Conservation (phyloP, 2,113 vertebrate genomes). For the Prunella fulvescens region DNA sequence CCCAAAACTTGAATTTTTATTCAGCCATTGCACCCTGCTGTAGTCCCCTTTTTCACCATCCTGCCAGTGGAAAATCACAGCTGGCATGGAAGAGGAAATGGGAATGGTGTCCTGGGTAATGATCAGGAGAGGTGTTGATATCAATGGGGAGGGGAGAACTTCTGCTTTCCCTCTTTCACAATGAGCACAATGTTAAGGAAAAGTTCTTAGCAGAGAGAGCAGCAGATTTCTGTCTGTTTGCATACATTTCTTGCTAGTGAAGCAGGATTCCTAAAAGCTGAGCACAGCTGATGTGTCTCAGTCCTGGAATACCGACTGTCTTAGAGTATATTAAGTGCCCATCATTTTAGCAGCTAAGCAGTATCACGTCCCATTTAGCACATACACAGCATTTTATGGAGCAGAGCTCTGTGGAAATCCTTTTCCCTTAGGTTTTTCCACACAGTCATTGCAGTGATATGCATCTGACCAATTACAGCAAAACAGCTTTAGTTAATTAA, state of each 20-base stretch:
- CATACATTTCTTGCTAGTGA: background rate
- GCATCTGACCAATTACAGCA: conserved; percentile 37
- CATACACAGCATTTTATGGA: background rate
- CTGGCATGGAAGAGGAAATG: background rate
- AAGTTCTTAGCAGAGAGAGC: background rate
- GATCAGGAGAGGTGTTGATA: background rate
- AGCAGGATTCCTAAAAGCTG: background rate
- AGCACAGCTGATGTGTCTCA: background rate
- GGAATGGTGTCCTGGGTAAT: background rate
- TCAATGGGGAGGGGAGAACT: background rate
- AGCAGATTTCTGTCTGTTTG: background rate
- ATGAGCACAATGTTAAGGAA: background rate
- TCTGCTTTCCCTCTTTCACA: background rate
- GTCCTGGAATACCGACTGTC: background rate
- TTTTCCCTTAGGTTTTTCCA: conserved; percentile 22
- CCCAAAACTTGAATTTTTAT: background rate
- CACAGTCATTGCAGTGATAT: background rate
- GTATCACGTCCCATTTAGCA: background rate
- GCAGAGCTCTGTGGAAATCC: background rate
- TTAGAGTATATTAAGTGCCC: background rate
- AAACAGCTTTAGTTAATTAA: conserved; percentile 53
- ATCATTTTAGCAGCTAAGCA: background rate
- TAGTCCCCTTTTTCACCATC: background rate
- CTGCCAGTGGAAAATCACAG: background rate
- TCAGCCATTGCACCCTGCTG: background rate